Percentiles rank a stretch among this genome's conserved stretches.
These are phyloP conservation scores for Nerophis ophidion DNA, from an alignment of 2,113 vertebrate species.

Conservation along the genomic window DNA sequence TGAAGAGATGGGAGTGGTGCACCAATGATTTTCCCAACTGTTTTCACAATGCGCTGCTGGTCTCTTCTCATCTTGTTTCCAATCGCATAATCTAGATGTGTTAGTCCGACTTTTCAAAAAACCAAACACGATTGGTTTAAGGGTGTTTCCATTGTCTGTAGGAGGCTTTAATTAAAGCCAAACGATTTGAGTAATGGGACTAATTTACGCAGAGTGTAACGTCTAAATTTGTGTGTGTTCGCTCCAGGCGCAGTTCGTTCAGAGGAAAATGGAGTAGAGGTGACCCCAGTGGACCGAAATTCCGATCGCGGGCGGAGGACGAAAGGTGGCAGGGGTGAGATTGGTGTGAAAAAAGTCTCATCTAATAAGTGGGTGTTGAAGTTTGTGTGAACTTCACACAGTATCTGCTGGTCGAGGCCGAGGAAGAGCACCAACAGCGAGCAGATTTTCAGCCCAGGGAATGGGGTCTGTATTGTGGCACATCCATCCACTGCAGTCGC, in stretches of 20 bases:
- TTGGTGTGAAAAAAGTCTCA: background rate
- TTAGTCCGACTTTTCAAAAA: no score
- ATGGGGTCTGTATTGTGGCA: slow-evolving; percentile 77
- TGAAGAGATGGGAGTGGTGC: no score
- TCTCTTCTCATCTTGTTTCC: no score
- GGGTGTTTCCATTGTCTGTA: no score
- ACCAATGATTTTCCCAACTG: no score
- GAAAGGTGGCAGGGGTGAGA: slow-evolving; percentile 81
- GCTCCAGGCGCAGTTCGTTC: slow-evolving; percentile 66
- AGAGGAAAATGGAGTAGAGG: slow-evolving; percentile 93
- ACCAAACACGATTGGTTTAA: no score
- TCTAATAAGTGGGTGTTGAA: background rate
- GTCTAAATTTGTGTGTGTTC: background rate
- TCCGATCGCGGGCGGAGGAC: slow-evolving; percentile 81
- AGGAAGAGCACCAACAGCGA: slow-evolving; percentile 80
- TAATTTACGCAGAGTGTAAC: background rate
- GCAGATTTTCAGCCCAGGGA: slow-evolving; percentile 90
- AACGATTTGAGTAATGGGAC: no score
- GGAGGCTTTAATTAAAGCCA: no score
- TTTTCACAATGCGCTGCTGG: no score
- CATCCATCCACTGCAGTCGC: background rate
- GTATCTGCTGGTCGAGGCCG: slow-evolving; percentile 84
- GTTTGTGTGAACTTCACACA: slow-evolving; percentile 38
- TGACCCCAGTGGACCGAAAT: slow-evolving; percentile 76
- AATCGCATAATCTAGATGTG: no score